Conservation (phyloP, 2,797 vertebrate genomes). For the Spea hammondii region DNA sequence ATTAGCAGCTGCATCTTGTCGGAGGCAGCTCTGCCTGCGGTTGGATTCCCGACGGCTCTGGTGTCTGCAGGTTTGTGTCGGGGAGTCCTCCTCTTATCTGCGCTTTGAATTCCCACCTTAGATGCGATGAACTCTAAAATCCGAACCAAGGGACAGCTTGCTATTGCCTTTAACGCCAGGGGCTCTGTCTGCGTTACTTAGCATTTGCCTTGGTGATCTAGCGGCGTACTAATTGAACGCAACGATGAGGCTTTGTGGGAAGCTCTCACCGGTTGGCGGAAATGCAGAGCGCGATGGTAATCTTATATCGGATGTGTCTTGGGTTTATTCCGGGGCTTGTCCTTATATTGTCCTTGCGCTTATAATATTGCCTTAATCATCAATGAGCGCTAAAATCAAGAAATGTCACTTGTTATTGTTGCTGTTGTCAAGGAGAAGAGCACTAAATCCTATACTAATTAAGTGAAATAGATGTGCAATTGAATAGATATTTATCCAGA, state of each 20-base stretch:
- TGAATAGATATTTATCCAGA: too few relatives aligned
- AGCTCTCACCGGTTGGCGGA: slow-evolving; percentile 18
- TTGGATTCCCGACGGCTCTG: neutral
- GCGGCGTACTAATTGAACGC: slow-evolving; percentile 43
- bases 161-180: too few relatives aligned
- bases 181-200: slow-evolving; percentile 49
- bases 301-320: neutral
- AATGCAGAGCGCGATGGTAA: neutral
- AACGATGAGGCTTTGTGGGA: slow-evolving; percentile 37
- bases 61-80: neutral
- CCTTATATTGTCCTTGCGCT: neutral
- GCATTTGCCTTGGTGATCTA: slow-evolving; percentile 31
- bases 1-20: slow-evolving; percentile 35
- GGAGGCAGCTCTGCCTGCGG: slow-evolving; percentile 6
- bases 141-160: slow-evolving; percentile 25
- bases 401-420: too few relatives aligned
- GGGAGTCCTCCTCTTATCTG: slow-evolving; percentile 8
- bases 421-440: too few relatives aligned
- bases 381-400: too few relatives aligned
- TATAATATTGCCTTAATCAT: neutral
- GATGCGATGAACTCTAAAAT: slow-evolving; percentile 41
- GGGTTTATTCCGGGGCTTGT: neutral
- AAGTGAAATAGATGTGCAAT: too few relatives aligned
- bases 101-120: slow-evolving; percentile 33
- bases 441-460: too few relatives aligned